Evolutionary conservation across 2,113 vertebrate species (phyloP).

Genomic region (Caranx ignobilis): DNA sequence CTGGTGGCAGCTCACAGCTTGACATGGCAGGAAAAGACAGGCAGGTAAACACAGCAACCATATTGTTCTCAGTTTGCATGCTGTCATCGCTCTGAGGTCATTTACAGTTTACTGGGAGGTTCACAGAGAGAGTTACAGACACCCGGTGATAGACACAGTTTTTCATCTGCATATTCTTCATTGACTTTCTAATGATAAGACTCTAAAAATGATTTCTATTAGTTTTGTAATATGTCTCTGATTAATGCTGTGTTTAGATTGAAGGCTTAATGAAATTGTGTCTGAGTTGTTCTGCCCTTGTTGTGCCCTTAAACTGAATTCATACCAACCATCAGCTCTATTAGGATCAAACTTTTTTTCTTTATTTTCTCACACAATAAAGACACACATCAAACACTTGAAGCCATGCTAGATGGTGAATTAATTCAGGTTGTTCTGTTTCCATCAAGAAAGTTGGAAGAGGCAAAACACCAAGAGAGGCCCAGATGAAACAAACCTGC

Average conservation of each 20-base stretch:
- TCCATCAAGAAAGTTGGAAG: conserved; percentile 37
- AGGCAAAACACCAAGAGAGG: conserved; percentile 33
- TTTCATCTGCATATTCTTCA: conserved; percentile 54
- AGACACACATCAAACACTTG: conserved; percentile 13
- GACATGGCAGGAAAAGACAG: conserved; percentile 74
- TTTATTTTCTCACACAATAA: not conserved
- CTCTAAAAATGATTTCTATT: conserved; percentile 54
- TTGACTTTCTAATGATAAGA: conserved; percentile 56
- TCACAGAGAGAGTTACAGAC: conserved; percentile 49
- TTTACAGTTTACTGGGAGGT: conserved; percentile 76
- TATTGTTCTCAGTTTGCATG: conserved; percentile 76
- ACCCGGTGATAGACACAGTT: conserved; percentile 51
- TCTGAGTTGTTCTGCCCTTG: conserved; percentile 37
- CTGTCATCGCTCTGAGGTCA: conserved; percentile 78
- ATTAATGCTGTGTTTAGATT: conserved; percentile 70
- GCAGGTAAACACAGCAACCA: conserved; percentile 74
- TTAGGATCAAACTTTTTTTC: not conserved
- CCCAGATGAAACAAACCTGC: conserved; percentile 32
- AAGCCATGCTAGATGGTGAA: conserved; percentile 21
- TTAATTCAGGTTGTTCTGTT: conserved; percentile 41
- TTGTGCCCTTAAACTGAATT: conserved; percentile 43
- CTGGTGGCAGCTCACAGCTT: conserved; percentile 62
- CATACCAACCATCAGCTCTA: conserved; percentile 11
- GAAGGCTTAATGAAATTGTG: conserved; percentile 54
- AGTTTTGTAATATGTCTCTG: conserved; percentile 60